Percentiles rank a stretch among this genome's conserved stretches.
These are phyloP conservation scores for Microplitis deprimator DNA, from an alignment of 2,888 invertebrate species.

Conservation along the genomic window DNA sequence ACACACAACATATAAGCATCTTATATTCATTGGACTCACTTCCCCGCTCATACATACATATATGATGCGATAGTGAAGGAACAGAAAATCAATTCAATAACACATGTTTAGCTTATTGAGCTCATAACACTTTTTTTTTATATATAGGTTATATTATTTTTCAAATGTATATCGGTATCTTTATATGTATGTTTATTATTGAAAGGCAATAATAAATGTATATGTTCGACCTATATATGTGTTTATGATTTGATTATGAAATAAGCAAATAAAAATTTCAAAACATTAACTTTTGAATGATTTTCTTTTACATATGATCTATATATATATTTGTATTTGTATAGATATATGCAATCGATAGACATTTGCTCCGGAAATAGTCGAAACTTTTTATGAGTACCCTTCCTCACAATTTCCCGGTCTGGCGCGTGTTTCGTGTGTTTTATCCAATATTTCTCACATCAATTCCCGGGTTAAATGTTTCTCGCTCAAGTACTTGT, in stretches of 20 bases:
- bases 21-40: slow-evolving; percentile 25
- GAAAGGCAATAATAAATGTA: neutral
- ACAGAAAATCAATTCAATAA: slow-evolving; percentile 15
- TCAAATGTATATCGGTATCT: neutral
- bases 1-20: slow-evolving; percentile 10
- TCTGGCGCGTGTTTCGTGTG: slow-evolving; percentile 20
- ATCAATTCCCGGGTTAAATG: slow-evolving; percentile 17
- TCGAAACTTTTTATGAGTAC: slow-evolving; percentile 41
- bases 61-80: slow-evolving; percentile 11
- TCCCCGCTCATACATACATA: neutral
- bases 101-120: slow-evolving; percentile 12
- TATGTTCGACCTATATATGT: neutral
- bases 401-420: slow-evolving; percentile 35
- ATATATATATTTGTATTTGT: neutral
- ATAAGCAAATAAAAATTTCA: neutral
- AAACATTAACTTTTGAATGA: neutral
- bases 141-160: slow-evolving; percentile 5
- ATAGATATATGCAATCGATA: slow-evolving; percentile 31
- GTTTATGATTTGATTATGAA: neutral
- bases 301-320: neutral
- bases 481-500: slow-evolving; percentile 14
- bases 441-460: slow-evolving; percentile 21
- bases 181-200: neutral
- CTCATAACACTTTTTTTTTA: neutral
- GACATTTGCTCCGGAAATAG: slow-evolving; percentile 35